A percentile compares a stretch with the other conserved stretches of the same genome.
Conservation (phyloP, 2,113 vertebrate genomes). For the Heloderma charlesbogerti region DNA sequence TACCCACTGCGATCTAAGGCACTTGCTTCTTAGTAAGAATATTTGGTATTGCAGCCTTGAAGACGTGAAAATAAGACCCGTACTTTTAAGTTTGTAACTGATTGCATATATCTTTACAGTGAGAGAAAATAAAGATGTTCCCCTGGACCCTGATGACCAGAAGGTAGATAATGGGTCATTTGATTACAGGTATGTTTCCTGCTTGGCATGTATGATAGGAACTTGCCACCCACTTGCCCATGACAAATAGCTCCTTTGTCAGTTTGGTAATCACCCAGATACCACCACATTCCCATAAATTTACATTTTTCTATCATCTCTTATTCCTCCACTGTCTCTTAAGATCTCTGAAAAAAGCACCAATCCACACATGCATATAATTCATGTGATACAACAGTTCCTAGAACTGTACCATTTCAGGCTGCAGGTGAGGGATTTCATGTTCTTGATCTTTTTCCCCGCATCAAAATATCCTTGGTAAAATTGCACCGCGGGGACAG, state of each 20-base stretch:
- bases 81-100: background rate
- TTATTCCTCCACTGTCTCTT: background rate
- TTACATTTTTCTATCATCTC: background rate
- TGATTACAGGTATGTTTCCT: constrained; percentile 91
- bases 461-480: background rate
- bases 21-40: background rate
- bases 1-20: background rate
- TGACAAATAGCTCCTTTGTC: background rate
- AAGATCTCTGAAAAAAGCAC: background rate
- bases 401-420: background rate
- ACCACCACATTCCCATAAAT: constrained; percentile 23
- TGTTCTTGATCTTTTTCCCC: background rate
- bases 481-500: background rate
- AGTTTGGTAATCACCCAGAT: background rate
- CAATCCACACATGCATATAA: background rate
- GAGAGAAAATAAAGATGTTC: constrained; percentile 94
- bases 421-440: background rate
- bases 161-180: constrained; percentile 96
- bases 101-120: constrained; percentile 75
- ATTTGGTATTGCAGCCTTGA: background rate
- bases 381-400: background rate
- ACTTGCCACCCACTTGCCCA: background rate
- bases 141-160: constrained; percentile 90
- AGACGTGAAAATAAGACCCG: background rate
- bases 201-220: background rate